Base-by-base conservation (phyloP, 2,797 vertebrate genomes). In the Hyperoplus lanceolatus region DNA sequence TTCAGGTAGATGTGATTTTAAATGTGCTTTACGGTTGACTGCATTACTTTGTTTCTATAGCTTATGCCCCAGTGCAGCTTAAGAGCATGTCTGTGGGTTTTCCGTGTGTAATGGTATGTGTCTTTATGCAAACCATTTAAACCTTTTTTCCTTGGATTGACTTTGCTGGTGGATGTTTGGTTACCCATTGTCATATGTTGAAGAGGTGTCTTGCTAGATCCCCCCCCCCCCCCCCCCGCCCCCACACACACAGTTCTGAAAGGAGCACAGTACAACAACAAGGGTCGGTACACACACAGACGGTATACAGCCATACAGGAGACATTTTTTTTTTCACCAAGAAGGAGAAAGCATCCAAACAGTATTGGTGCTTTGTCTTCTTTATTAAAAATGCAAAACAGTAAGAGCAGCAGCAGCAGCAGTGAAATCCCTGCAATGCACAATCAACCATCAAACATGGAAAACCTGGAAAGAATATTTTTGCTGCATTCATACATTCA, bases 331-430 rank as follows among this genome's bases (percentile, higher is more conserved):
- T 70, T 21, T 53, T 55, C 62, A 85, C 56, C 62, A 67, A 79
- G 72, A 73, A 70, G 43, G 15, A 67, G 51, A 62, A 69, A 82
- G 66, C 66, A 75, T 13, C 70, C 68, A 81, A 80, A 84, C 73
- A 73, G 70, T 29, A 41, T 29, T 50, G 71, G 56, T 71, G 73
- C 81, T 87, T 89, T 77, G 73, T 86, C 72, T 87, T 80, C 72
- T 65, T 77, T 72, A 85, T 86, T 85, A 82, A 84, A 82, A 82
- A 83, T 81, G 62, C 63, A 80, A 83, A 83, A 77, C 71, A 9
- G 54, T 53, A 12, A 67, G 43, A 70, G 61, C 75, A 63, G 59
- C 77, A 82, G 59, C 77, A 82, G 73, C 29, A 3, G 29, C 62
- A 62, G 74, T 75, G 74, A 81, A 79, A 71, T 80, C 62, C 70